Evolutionary conservation across 2,797 vertebrate genomes (phyloP).

Genomic region (Atherinosoma microstoma): DNA sequence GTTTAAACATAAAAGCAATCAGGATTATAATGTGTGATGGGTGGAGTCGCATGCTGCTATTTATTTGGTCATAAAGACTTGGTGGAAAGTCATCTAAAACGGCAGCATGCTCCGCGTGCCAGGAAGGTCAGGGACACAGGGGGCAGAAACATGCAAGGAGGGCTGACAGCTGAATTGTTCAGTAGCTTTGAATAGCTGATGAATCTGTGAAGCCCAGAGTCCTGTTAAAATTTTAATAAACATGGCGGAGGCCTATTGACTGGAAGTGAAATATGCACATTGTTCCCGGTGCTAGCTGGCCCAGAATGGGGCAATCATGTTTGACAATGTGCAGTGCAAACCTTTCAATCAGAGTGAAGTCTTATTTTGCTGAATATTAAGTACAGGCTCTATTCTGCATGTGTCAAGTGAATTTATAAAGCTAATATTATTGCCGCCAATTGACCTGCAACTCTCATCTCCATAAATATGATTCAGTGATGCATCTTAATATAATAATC

Average conservation of each 20-base stretch:
- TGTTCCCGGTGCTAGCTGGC: conserved; percentile 76
- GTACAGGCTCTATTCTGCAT: conserved; percentile 76
- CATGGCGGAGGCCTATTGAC: conserved; percentile 84
- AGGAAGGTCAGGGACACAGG: conserved; percentile 80
- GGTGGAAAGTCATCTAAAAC: conserved; percentile 78
- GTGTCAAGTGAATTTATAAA: conserved; percentile 84
- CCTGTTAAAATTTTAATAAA: conserved; percentile 91
- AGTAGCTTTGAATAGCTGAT: conserved; percentile 86
- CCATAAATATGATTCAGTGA: conserved; percentile 77
- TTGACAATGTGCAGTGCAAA: conserved; percentile 87
- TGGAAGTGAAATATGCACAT: conserved; percentile 87
- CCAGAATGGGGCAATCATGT: conserved; percentile 83
- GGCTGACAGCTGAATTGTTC: conserved; percentile 77
- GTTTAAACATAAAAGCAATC: conserved; percentile 86
- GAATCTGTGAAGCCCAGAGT: conserved; percentile 83
- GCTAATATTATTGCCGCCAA: conserved; percentile 78
- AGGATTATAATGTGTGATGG: conserved; percentile 83
- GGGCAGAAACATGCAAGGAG: conserved; percentile 45
- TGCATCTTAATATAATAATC: conserved; percentile 61
- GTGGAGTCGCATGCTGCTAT: conserved; percentile 79
- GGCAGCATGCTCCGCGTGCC: conserved; percentile 52
- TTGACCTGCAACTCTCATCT: conserved; percentile 75
- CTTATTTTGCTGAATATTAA: conserved; percentile 85
- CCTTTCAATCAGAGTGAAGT: conserved; percentile 83
- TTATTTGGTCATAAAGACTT: conserved; percentile 85